phyloP scores from a whole-genome alignment of 2,113 vertebrate species.

The Salvelinus sp. region DNA sequence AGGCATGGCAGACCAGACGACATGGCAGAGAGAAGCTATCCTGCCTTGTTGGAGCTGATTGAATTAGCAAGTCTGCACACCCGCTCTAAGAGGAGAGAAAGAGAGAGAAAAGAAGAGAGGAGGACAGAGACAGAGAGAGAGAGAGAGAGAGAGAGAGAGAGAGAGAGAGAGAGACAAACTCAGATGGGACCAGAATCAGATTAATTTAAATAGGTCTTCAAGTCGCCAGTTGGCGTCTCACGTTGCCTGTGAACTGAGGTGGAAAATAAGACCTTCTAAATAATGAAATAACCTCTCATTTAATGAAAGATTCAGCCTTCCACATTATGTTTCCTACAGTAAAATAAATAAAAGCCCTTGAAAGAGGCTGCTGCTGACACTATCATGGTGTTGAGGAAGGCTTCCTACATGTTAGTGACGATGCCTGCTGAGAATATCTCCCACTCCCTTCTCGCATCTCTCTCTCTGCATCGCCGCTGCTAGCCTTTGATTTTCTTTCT shows the following conservation, averaged over 20 bases:
- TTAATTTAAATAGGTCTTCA: conserved; percentile 70
- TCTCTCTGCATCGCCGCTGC: not conserved
- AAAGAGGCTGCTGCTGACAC: conserved; percentile 55
- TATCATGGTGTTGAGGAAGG: conserved; percentile 39
- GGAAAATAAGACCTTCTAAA: conserved; percentile 73
- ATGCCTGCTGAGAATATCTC: conserved; percentile 30
- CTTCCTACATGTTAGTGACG: conserved; percentile 33
- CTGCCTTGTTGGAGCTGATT: conserved; percentile 43
- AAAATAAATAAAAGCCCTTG: conserved; percentile 57
- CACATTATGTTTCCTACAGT: conserved; percentile 53
- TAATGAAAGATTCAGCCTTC: conserved; percentile 69
- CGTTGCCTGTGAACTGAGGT: conserved; percentile 66
- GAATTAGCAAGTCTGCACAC: conserved; percentile 52
- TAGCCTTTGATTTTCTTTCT: not conserved
- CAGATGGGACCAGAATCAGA: conserved; percentile 73
- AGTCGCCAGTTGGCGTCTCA: conserved; percentile 69
- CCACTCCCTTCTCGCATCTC: conserved; percentile 1
- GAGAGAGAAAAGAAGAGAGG: not conserved
- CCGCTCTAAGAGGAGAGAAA: conserved; percentile 31
- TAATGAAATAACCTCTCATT: conserved; percentile 69
- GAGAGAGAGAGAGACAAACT: conserved; percentile 37
- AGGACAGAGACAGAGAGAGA: conserved; percentile 30
- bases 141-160: not conserved
- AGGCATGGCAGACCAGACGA: conserved; percentile 36
- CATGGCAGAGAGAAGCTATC: conserved; percentile 43